Evolutionary conservation across 2,113 vertebrate genomes (phyloP), one percentile per base, ranked within the genome.

Genomic region (Tylochromis polylepis): DNA sequence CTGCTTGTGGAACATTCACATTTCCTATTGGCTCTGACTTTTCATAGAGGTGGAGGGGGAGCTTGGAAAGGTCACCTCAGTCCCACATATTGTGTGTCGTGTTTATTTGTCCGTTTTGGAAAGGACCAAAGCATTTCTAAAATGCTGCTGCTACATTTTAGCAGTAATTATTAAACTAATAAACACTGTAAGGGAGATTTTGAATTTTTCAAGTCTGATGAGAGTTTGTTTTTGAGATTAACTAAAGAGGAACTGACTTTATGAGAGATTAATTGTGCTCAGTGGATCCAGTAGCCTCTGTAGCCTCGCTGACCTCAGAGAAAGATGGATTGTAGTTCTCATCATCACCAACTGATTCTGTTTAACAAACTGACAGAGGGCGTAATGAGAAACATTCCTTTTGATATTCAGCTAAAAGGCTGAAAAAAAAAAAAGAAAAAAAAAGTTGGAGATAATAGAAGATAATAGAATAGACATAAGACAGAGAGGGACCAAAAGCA

Each of bases 1-100:
- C 92, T 90, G 84, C 84, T 22, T 14, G 27, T 89, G 93, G 90
- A 94, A 90, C 81, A 85, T 89, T 94, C 86, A 60, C 77, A 88
- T 86, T 93, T 94, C 91, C 91, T 90, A 87, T 88, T 92, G 88
- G 91, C 86, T 84, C 70, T 84, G 62, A 83, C 81, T 83, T 79
- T 77, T 81, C 22, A 53, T 31, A 81, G 55, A 85, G 65, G 72
- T 77, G 46, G n/a, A n/a, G n/a, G 60, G 78, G 80, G 65, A 41
- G 85, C 85, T 87, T 8, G 20, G 84, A 81, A 87, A 86, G 82
- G 86, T 85, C 24, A 38, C 31, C 41, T 57, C 59, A 85, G 79
- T 91, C 87, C 60, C 87, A 91, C 75, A 86, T 84, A 79, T 87
- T 84, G 87, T 91, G 70, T 92, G 85, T 88, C 41, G 16, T 88